Evolutionary conservation across 2,888 invertebrate species (phyloP).

Genomic region (Sturmia bella): DNA sequence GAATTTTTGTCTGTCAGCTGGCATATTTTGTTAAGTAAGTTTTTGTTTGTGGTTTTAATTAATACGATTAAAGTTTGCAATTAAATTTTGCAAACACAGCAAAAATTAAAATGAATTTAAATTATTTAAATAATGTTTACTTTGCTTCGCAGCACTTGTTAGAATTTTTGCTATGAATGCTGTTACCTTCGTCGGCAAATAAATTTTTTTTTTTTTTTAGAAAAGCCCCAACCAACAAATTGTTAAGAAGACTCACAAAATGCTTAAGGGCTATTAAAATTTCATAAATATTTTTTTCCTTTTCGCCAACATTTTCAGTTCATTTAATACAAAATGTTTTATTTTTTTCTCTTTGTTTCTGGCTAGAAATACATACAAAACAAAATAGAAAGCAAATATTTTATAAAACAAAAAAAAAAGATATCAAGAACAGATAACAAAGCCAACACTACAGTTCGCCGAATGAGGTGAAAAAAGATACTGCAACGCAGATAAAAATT

Average conservation of each 20-base stretch:
- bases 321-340: conserved; percentile 46
- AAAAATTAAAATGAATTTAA: conserved; percentile 13
- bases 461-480: conserved; percentile 42
- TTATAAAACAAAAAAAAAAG: conserved; percentile 20
- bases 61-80: conserved; percentile 14
- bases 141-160: conserved; percentile 23
- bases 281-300: conserved; percentile 40
- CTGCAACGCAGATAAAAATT: conserved; percentile 49
- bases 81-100: conserved; percentile 29
- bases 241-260: conserved; percentile 26
- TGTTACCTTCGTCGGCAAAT: too few relatives aligned
- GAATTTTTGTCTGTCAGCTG: neutral
- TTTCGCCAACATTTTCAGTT: conserved; percentile 50
- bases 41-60: conserved; percentile 2
- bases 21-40: neutral
- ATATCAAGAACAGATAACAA: conserved; percentile 10
- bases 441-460: conserved; percentile 5
- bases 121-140: neutral
- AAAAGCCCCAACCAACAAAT: neutral
- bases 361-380: neutral
- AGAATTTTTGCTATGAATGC: conserved; percentile 37
- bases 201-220: neutral
- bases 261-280: conserved; percentile 56
- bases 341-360: too few relatives aligned
- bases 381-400: conserved; percentile 1